Evolutionary conservation across 2,113 vertebrate genomes (phyloP).

Genomic region (Python bivittatus): DNA sequence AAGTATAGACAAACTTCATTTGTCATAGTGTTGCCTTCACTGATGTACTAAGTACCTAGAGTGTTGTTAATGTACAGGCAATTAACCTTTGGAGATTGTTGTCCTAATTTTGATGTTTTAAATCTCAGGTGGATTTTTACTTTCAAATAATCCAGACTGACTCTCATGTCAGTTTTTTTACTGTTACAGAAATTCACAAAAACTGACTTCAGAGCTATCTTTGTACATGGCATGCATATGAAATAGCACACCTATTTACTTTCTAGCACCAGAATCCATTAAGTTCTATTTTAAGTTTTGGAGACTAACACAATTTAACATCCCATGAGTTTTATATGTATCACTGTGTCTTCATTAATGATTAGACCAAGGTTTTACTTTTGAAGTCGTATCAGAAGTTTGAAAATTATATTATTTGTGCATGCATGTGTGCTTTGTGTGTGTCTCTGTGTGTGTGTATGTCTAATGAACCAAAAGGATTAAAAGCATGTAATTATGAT

Average conservation of each 20-base stretch:
- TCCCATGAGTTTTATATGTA: slow-evolving; percentile 67
- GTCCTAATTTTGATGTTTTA: slow-evolving; percentile 58
- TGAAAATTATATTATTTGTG: slow-evolving; percentile 55
- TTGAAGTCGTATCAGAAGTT: slow-evolving; percentile 81
- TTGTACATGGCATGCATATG: slow-evolving; percentile 61
- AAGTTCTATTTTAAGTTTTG: slow-evolving; percentile 74
- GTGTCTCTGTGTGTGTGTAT: neutral
- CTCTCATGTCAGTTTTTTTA: slow-evolving; percentile 40
- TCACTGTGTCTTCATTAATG: slow-evolving; percentile 74
- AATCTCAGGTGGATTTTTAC: slow-evolving; percentile 43
- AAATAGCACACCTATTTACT: slow-evolving; percentile 72
- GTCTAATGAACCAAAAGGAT: slow-evolving; percentile 64
- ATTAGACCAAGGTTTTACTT: slow-evolving; percentile 53
- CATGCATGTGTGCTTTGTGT: too few species aligned
- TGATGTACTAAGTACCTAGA: slow-evolving; percentile 36
- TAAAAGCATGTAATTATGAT: slow-evolving; percentile 26
- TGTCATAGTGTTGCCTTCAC: neutral
- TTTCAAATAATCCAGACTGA: slow-evolving; percentile 49
- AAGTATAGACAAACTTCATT: neutral
- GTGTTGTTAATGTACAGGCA: slow-evolving; percentile 24
- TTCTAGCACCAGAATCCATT: slow-evolving; percentile 75
- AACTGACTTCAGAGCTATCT: slow-evolving; percentile 58
- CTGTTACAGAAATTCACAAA: slow-evolving; percentile 53
- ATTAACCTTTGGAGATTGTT: slow-evolving; percentile 50
- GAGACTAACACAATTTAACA: slow-evolving; percentile 74